Evolutionary conservation across 2,888 invertebrate genomes (phyloP).

Genomic region (Andrena haemorrhoa): DNA sequence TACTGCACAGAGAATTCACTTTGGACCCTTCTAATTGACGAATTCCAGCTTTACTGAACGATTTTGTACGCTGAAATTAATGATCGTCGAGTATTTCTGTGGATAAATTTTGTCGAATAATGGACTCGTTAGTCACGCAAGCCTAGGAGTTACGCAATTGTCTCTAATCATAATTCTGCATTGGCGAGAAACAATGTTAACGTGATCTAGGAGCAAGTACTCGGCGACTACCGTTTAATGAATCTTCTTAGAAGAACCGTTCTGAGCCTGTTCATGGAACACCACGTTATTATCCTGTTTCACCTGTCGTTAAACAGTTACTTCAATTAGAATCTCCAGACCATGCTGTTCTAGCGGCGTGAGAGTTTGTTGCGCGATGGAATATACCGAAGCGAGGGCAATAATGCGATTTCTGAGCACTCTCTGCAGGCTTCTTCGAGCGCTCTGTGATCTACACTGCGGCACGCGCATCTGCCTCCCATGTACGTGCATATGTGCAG

Average conservation of each 20-base stretch:
- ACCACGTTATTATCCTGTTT: slow-evolving; percentile 13
- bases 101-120: neutral
- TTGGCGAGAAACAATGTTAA: neutral
- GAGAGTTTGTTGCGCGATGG: slow-evolving; percentile 40
- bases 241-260: neutral
- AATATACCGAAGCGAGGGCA: slow-evolving; percentile 9
- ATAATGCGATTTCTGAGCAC: slow-evolving; percentile 53
- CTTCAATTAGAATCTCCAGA: slow-evolving; percentile 30
- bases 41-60: neutral
- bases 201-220: neutral
- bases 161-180: too few species aligned
- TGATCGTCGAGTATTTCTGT: neutral
- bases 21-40: neutral
- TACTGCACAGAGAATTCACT: neutral
- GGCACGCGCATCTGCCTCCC: slow-evolving; percentile 9
- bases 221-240: neutral
- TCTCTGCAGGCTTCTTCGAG: slow-evolving; percentile 46
- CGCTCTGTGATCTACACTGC: slow-evolving; percentile 23
- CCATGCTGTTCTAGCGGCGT: neutral
- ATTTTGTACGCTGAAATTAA: slow-evolving; percentile 1
- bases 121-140: neutral
- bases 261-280: slow-evolving; percentile 9
- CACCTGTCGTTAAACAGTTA: slow-evolving; percentile 10
- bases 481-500: neutral
- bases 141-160: too few species aligned